Evolutionary conservation across 2,797 vertebrate species (phyloP).

Genomic region (Oreochromis grahami): DNA sequence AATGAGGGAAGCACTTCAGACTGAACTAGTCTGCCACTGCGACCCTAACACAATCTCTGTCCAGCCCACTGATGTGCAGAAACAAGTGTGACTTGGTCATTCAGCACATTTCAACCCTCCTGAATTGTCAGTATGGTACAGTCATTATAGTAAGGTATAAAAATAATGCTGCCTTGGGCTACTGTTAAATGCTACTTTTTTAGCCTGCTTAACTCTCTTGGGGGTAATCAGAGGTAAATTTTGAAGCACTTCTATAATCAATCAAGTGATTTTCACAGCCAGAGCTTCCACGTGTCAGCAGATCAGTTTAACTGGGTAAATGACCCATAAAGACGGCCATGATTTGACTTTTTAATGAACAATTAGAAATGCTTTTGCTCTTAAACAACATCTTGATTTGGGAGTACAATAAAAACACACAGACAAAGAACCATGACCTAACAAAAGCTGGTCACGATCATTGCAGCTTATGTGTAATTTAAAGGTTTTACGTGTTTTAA

Average conservation of each 20-base stretch:
- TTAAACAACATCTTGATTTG: constrained; percentile 24
- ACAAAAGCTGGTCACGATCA: neutral
- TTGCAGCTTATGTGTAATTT: neutral
- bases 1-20: neutral
- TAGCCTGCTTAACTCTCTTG: neutral
- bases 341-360: constrained; percentile 51
- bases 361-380: constrained; percentile 26
- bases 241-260: constrained; percentile 32
- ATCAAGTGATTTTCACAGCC: constrained; percentile 45
- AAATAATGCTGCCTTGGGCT: neutral
- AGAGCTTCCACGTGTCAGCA: constrained; percentile 8
- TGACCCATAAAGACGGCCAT: constrained; percentile 39
- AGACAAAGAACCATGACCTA: neutral
- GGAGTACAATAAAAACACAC: neutral
- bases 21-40: neutral
- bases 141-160: neutral
- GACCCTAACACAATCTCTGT: neutral
- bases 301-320: constrained; percentile 40
- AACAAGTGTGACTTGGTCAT: neutral
- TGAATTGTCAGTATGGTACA: neutral
- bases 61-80: neutral
- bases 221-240: constrained; percentile 34
- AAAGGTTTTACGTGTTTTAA: neutral
- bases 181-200: neutral
- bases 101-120: neutral